These are phyloP conservation scores for Stenodema calcarata DNA, from an alignment of 2,888 invertebrate species.

Conservation along the genomic window DNA sequence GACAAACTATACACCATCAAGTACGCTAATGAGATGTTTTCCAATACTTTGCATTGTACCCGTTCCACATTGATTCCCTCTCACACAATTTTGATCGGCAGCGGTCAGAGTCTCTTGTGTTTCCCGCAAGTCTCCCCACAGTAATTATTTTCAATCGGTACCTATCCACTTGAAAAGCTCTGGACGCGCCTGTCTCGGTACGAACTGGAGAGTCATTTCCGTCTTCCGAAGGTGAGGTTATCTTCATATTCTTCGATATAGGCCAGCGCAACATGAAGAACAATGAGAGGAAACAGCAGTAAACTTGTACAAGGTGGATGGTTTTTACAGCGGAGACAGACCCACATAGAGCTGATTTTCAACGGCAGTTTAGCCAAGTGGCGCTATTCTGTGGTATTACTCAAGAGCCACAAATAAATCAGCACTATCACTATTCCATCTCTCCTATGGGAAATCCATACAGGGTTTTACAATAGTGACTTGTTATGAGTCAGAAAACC, in stretches of 20 bases:
- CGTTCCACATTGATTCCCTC: background rate
- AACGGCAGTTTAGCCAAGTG: background rate
- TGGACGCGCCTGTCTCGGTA: background rate
- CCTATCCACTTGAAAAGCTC: background rate
- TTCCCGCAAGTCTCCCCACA: background rate
- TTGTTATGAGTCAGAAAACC: background rate
- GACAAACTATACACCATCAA: no score
- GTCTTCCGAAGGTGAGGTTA: background rate
- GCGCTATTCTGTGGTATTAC: background rate
- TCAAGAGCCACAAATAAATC: background rate
- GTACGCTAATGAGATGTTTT: no score
- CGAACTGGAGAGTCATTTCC: conserved; percentile 11
- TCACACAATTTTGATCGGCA: background rate
- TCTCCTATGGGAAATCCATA: background rate
- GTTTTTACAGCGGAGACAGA: background rate
- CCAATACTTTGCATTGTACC: no score
- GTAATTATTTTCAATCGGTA: background rate
- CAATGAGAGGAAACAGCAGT: conserved; percentile 35
- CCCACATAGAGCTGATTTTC: background rate
- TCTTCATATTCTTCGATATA: conserved; percentile 31
- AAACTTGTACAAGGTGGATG: background rate
- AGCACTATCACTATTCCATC: background rate
- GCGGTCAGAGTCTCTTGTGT: background rate
- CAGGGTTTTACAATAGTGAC: background rate
- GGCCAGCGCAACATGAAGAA: conserved; percentile 20